Percentiles rank a stretch among this genome's conserved stretches.
phyloP scores from a whole-genome alignment of 2,888 invertebrate species.

The Caenorhabditis japonica region DNA sequence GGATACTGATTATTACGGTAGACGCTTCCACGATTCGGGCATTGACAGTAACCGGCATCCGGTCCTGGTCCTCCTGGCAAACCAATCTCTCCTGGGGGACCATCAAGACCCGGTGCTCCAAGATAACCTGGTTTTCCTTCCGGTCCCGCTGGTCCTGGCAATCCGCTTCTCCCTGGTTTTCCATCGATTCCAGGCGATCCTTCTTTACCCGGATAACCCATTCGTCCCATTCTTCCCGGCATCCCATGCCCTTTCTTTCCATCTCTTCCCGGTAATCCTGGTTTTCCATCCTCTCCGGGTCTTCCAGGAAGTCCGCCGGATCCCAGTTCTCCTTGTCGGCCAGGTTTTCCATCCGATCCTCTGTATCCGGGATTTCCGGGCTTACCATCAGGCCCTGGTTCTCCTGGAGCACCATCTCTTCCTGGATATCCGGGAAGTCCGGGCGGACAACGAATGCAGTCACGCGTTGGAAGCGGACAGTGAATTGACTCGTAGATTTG shows the following conservation, averaged over 20 bases:
- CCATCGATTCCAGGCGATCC: slow-evolving; percentile 53
- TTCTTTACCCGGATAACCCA: slow-evolving; percentile 48
- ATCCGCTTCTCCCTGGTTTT: slow-evolving; percentile 35
- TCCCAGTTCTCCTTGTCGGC: slow-evolving; percentile 49
- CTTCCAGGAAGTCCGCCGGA: slow-evolving; percentile 33
- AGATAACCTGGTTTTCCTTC: slow-evolving; percentile 49
- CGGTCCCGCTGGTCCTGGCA: slow-evolving; percentile 44
- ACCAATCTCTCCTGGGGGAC: slow-evolving; percentile 44
- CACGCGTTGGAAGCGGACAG: slow-evolving; percentile 28
- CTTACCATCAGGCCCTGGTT: slow-evolving; percentile 43
- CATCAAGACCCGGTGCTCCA: slow-evolving; percentile 46
- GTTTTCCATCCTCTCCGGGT: slow-evolving; percentile 48
- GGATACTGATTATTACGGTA: slow-evolving; percentile 44
- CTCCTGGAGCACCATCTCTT: slow-evolving; percentile 49
- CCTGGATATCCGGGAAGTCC: slow-evolving; percentile 47
- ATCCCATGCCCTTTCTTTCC: slow-evolving; percentile 42
- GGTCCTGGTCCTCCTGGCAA: slow-evolving; percentile 46
- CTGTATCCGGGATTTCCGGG: slow-evolving; percentile 52
- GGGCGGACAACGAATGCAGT: slow-evolving; percentile 36
- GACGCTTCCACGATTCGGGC: slow-evolving; percentile 40
- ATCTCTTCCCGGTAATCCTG: slow-evolving; percentile 51
- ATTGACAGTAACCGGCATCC: slow-evolving; percentile 59
- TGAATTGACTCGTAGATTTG: slow-evolving; percentile 43
- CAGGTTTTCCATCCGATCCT: slow-evolving; percentile 54
- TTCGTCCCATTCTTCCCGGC: slow-evolving; percentile 46